A percentile compares a stretch with the other conserved stretches of the same genome.
phyloP scores from a whole-genome alignment of 2,113 vertebrate genomes.

The Corydoras maculifer region DNA sequence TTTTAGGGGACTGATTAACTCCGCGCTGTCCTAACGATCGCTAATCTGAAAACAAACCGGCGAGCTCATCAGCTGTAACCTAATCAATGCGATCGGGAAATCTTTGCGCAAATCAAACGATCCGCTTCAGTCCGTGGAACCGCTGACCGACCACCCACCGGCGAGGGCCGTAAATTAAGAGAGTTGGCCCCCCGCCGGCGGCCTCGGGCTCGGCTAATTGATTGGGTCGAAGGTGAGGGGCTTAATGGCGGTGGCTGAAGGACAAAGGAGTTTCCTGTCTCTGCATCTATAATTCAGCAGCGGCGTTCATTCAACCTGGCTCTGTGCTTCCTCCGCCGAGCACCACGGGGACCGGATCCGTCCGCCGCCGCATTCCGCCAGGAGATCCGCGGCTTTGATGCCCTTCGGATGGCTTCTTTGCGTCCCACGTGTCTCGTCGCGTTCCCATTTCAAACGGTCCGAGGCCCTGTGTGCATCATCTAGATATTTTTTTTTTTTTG shows the following conservation, averaged over 20 bases:
- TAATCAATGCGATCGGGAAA: background rate
- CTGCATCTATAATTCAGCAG: constrained; percentile 70
- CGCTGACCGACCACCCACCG: constrained; percentile 46
- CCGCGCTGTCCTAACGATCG: constrained; percentile 10
- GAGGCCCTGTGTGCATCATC: constrained; percentile 42
- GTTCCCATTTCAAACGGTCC: constrained; percentile 46
- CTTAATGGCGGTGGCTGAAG: constrained; percentile 59
- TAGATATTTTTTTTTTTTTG: constrained; percentile 8
- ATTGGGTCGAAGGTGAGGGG: constrained; percentile 65
- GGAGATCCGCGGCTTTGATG: constrained; percentile 52
- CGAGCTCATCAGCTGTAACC: constrained; percentile 1
- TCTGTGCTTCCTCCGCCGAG: constrained; percentile 15
- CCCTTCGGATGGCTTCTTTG: constrained; percentile 55
- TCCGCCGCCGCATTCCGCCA: constrained; percentile 51
- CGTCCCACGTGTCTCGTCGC: constrained; percentile 46
- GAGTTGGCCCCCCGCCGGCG: constrained; percentile 52
- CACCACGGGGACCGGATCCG: constrained; percentile 49
- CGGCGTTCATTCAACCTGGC: constrained; percentile 61
- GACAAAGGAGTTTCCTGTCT: constrained; percentile 68
- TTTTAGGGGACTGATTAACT: constrained; percentile 21
- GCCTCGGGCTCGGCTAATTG: constrained; percentile 64
- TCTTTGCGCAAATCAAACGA: constrained; percentile 42
- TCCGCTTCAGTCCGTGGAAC: constrained; percentile 15
- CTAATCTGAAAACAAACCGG: constrained; percentile 25
- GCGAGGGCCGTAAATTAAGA: constrained; percentile 48